Conservation (phyloP, 2,113 vertebrate species). For the Melanerpes formicivorus region DNA sequence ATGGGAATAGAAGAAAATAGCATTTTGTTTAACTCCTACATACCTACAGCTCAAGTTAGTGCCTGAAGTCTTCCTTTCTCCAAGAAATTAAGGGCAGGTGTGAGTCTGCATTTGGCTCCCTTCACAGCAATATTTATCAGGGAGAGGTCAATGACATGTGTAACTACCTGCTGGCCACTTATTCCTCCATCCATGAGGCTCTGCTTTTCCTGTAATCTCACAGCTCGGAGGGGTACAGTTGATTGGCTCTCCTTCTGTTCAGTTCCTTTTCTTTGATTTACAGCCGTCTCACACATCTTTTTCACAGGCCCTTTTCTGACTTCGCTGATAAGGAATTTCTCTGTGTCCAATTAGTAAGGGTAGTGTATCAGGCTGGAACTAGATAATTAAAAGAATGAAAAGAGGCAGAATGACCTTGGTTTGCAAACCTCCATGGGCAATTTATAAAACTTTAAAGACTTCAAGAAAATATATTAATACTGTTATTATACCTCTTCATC, state of each 20-base stretch:
- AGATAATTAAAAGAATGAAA: constrained; percentile 67
- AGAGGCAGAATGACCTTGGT: constrained; percentile 57
- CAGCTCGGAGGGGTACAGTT: constrained; percentile 63
- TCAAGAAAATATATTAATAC: constrained; percentile 16
- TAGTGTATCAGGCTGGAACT: constrained; percentile 61
- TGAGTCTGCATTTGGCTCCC: constrained; percentile 9
- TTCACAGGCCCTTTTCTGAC: constrained; percentile 43
- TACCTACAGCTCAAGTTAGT: neutral
- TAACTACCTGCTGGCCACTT: constrained; percentile 58
- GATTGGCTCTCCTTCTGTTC: constrained; percentile 68
- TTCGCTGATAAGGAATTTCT: constrained; percentile 62
- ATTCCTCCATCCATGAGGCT: neutral
- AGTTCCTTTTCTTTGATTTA: constrained; percentile 65
- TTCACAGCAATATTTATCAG: constrained; percentile 4
- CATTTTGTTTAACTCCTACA: neutral
- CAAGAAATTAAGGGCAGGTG: constrained; percentile 36
- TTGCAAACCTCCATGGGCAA: constrained; percentile 43
- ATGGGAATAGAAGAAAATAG: neutral
- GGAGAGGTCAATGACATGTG: constrained; percentile 61
- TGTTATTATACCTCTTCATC: constrained; percentile 42
- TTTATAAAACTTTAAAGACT: constrained; percentile 56
- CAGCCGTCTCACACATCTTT: constrained; percentile 39
- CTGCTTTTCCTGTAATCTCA: constrained; percentile 38
- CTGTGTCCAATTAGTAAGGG: constrained; percentile 63
- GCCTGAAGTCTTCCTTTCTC: neutral